phyloP scores from a whole-genome alignment of 2,888 invertebrate genomes.

The Dasysyrphus tricinctus region DNA sequence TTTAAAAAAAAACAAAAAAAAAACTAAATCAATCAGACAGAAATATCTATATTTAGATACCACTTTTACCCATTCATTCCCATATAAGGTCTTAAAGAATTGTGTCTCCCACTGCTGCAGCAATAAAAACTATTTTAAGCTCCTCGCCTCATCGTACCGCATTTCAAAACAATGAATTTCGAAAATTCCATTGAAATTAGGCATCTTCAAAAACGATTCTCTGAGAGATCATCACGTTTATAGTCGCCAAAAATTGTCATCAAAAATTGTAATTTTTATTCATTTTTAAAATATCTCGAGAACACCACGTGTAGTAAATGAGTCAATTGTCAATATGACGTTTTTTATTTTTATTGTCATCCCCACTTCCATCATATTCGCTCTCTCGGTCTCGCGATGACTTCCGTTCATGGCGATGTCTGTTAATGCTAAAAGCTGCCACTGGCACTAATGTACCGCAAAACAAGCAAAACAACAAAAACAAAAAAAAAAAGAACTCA shows the following conservation, averaged over 20 bases:
- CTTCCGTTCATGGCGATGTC: slow-evolving; percentile 48
- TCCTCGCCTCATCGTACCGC: slow-evolving; percentile 11
- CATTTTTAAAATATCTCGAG: slow-evolving; percentile 58
- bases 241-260: slow-evolving; percentile 26
- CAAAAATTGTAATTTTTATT: slow-evolving; percentile 23
- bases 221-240: not conserved
- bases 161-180: slow-evolving; percentile 27
- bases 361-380: not conserved
- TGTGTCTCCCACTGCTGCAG: not conserved
- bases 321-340: slow-evolving; percentile 47
- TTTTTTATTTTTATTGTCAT: slow-evolving; percentile 39
- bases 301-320: slow-evolving; percentile 56
- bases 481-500: not conserved
- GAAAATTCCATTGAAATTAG: slow-evolving; percentile 58
- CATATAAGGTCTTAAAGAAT: slow-evolving; percentile 21
- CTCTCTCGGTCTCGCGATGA: not conserved
- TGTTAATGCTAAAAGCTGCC: not conserved
- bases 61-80: not conserved
- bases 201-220: slow-evolving; percentile 26
- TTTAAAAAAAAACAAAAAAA: not conserved
- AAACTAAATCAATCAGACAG: too few relatives aligned
- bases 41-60: not conserved
- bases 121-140: slow-evolving; percentile 48
- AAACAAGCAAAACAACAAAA: not conserved
- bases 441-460: slow-evolving; percentile 26